Base-by-base conservation (phyloP, 2,797 vertebrate genomes). In the Hydrophis major region DNA sequence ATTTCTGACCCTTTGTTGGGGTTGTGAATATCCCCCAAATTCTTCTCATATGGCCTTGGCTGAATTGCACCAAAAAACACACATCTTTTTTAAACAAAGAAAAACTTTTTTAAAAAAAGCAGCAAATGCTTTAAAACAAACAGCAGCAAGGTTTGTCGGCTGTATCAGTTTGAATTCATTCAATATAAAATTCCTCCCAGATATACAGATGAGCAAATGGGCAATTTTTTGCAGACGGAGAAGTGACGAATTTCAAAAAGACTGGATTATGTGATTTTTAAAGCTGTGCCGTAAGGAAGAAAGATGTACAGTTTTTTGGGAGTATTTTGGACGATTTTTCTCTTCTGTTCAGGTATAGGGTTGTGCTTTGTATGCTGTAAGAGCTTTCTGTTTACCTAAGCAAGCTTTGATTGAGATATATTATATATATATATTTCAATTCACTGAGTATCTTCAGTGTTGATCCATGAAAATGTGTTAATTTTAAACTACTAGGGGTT, bases 381-480 rank as follows among this genome's bases (percentile, higher is more conserved):
- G 96, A 97, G 94, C 97, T 94, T 94, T 53, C 25, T 86, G 95
- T 96, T 97, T 96, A 96, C 96, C 96, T 96, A 83, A 96, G 96
- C 96, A 59, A 22, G 66, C 89, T 97, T 96, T 95, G 74, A 47
- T 96, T 66, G 86, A 92, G 14, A 89, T 10, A 32, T 96, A 96
- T 95, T 5, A 47, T 47, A 47, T 5, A 47, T 95, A 96, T 95
- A 94, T 95, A 92, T 91, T 90, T 93, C 93, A 92, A 95, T 96
- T 94, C 95, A 96, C 94, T 90, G 93, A 95, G 92, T 90, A 16
- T 96, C 93, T 94, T 96, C 96, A 96, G 94, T 78, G 88, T 94
- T 25, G 92, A 95, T 91, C 95, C 37, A 57, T 66, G 90, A 93
- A 95, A 94, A 94, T 32, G 83, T 90, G 93, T 92, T 94, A 92